phyloP scores from a whole-genome alignment of 37 sponge, comb jelly and placozoan species.

The Halichondria panicea region DNA sequence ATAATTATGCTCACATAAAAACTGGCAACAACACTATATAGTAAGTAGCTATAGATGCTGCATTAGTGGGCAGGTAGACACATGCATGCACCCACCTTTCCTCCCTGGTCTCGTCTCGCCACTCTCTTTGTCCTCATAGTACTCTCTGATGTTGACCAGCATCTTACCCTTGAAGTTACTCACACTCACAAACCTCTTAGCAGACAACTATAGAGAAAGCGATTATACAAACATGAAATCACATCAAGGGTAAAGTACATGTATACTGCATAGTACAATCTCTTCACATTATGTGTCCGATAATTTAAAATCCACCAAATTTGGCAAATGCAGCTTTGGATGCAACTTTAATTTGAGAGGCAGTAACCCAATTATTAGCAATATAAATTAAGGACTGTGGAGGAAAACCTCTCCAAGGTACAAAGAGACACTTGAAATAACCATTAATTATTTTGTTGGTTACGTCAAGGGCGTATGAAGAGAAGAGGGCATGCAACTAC shows the following conservation, averaged over 20 bases:
- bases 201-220: conserved; percentile 46
- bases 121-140: conserved; percentile 43
- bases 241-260: too few species aligned
- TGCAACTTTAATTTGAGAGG: too few species aligned
- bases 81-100: conserved; percentile 63
- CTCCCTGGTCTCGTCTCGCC: conserved; percentile 82
- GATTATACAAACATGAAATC: neutral
- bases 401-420: too few species aligned
- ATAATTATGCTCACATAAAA: neutral
- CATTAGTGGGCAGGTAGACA: neutral
- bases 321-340: too few species aligned
- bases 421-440: too few species aligned
- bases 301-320: too few species aligned
- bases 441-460: too few species aligned
- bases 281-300: too few species aligned
- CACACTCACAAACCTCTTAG: conserved; percentile 76
- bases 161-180: conserved; percentile 60
- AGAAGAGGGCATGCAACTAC: too few species aligned
- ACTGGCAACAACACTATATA: neutral
- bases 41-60: neutral
- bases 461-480: too few species aligned
- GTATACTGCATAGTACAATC: neutral
- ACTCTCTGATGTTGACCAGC: conserved; percentile 86
- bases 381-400: too few species aligned
- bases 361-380: too few species aligned